Base-by-base conservation (phyloP, 2,888 invertebrate species). In the Caenorhabditis imperialis region DNA sequence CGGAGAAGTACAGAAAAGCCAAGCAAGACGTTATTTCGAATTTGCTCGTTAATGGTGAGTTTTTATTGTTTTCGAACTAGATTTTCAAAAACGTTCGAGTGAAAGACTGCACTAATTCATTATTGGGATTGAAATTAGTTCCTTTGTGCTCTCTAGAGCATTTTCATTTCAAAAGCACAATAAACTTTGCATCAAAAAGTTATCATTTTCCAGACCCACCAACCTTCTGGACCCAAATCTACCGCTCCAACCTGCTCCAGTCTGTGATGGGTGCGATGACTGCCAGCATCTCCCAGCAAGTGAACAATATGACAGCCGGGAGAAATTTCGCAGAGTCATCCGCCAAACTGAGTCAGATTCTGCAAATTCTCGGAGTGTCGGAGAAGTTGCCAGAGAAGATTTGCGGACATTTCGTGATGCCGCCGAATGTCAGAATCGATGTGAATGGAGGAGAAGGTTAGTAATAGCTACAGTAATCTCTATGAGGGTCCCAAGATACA, bases 11-110 rank as follows among this genome's bases (percentile, higher is more conserved):
- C 14, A 2, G 6, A n/a, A 5, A 40, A 4, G 23, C 30, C 6
- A 42, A 51, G 12, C 44, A 62, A 16, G 7, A 51, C 1, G 42
- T 42, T 3, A 42, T 62, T 5, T 42, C 30, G 20, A 12, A 50
- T 12, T 23, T 62, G 16, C 30, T 62, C 23, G 44, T 20, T 10
- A 53, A 38, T 38, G 58, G 57, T 45, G 16, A 30, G 57, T 57
- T 20, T 47, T 33, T 50, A 5, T 22, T 37, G 14, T 20, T 18
- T 23, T 3, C 8, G 8, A 2, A n/a, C 25, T 23, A 12, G n/a
- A 48, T 48, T 25, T 4, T 10, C 30, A 51, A 35, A 35, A n/a
- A n/a, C n/a, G n/a, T n/a, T n/a, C n/a, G n/a, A n/a, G n/a, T n/a
- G n/a, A n/a, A n/a, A n/a, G n/a, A n/a, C n/a, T n/a, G n/a, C n/a